A percentile compares a stretch with the other conserved stretches of the same genome.
These are phyloP conservation scores for Eueremaeus valkanovi DNA, from an alignment of 2,888 invertebrate genomes.

Conservation along the genomic window DNA sequence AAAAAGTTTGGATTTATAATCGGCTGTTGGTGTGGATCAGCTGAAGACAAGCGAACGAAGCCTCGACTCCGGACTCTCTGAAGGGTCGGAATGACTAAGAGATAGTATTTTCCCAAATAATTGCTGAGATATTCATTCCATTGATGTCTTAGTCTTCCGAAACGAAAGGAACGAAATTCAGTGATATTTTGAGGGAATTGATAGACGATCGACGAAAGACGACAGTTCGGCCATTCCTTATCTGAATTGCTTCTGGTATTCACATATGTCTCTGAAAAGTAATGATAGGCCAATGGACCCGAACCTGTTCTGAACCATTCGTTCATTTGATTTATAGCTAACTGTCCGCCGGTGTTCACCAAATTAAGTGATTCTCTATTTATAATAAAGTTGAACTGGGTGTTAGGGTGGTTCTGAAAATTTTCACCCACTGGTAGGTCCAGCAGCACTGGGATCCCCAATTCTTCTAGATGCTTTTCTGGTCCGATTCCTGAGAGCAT, in stretches of 20 bases:
- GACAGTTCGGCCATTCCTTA: not conserved
- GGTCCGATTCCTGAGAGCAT: slow-evolving; percentile 9
- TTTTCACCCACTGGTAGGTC: not conserved
- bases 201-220: too few species aligned
- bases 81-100: not conserved
- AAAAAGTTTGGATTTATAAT: not conserved
- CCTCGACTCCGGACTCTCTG: not conserved
- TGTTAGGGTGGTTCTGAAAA: not conserved
- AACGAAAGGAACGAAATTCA: not conserved
- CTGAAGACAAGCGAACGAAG: not conserved
- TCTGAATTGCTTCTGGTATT: not conserved
- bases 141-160: not conserved
- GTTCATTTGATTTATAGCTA: not conserved
- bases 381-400: not conserved
- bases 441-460: not conserved
- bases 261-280: not conserved
- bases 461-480: not conserved
- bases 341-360: not conserved
- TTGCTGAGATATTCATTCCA: not conserved
- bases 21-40: not conserved
- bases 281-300: not conserved
- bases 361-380: not conserved
- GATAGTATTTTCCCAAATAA: not conserved
- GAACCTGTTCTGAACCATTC: not conserved
- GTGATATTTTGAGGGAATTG: not conserved